These are phyloP conservation scores for Cryptus armator DNA, from an alignment of 2,888 invertebrate genomes.

Conservation along the genomic window DNA sequence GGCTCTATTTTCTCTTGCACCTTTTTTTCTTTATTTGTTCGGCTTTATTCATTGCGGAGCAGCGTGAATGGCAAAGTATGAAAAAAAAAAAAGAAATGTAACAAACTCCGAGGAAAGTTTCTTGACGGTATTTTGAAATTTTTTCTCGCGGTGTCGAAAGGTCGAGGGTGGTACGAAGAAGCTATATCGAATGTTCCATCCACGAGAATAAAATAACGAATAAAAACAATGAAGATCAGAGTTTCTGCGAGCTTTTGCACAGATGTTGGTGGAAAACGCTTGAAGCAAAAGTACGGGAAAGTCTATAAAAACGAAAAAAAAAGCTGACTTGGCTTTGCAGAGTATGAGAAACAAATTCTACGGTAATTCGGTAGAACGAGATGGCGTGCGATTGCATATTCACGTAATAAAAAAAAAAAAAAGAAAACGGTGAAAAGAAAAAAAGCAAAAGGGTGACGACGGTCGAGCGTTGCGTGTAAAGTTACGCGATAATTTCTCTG, in stretches of 20 bases:
- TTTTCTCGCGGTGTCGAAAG: conserved; percentile 12
- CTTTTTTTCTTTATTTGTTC: background rate
- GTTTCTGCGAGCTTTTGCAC: background rate
- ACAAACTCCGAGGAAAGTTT: conserved; percentile 27
- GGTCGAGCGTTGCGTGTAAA: background rate
- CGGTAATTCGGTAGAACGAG: background rate
- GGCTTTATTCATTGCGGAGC: conserved; percentile 12
- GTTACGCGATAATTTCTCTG: conserved; percentile 1
- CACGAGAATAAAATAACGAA: conserved; percentile 16
- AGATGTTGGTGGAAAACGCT: conserved; percentile 12
- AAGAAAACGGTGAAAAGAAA: background rate
- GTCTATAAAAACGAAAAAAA: conserved; percentile 2
- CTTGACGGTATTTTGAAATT: background rate
- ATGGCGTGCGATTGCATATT: conserved; percentile 19
- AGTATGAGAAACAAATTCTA: background rate
- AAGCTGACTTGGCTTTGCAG: background rate
- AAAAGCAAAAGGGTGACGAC: background rate
- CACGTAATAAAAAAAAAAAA: conserved; percentile 2
- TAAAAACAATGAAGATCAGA: conserved; percentile 27
- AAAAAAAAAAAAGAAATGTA: conserved; percentile 2
- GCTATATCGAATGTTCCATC: background rate
- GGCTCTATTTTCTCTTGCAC: background rate
- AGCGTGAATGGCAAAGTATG: conserved; percentile 21
- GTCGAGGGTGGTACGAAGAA: conserved; percentile 25
- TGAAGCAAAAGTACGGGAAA: background rate